Conservation (phyloP, 2,113 vertebrate species). For the Xyliphius kryptos region DNA sequence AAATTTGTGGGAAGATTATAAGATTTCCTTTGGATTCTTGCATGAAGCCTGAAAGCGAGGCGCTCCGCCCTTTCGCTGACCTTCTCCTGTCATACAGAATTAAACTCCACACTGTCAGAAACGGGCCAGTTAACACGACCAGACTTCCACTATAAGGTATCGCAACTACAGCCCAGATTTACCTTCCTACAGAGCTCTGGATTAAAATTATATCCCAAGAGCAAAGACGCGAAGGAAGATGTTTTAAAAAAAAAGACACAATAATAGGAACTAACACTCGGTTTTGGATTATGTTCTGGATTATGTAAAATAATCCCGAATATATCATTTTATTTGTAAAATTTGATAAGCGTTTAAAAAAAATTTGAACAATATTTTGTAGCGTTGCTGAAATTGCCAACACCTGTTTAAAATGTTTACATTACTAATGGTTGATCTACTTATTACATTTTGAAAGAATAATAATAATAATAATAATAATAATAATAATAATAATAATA, state of each 20-base stretch:
- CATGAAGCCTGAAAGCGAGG: constrained; percentile 24
- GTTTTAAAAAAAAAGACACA: too few species aligned
- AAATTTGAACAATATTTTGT: not conserved
- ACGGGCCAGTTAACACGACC: constrained; percentile 35
- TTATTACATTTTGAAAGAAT: not conserved
- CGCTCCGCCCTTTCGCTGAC: constrained; percentile 43
- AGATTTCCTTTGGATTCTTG: constrained; percentile 9
- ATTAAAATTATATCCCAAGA: not conserved
- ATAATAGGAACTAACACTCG: too few species aligned
- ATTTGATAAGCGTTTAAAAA: too few species aligned
- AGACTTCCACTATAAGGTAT: constrained; percentile 36
- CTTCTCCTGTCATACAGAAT: constrained; percentile 44
- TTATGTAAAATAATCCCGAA: too few species aligned
- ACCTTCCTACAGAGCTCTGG: constrained; percentile 20
- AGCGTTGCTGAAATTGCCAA: not conserved
- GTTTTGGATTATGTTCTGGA: too few species aligned
- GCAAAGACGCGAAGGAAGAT: not conserved
- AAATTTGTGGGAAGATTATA: constrained; percentile 5
- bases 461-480: not conserved
- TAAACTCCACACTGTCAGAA: constrained; percentile 28
- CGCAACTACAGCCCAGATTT: constrained; percentile 31
- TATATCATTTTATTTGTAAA: too few species aligned
- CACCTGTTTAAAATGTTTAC: not conserved
- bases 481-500: not conserved
- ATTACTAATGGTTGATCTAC: not conserved